Evolutionary conservation across 2,888 invertebrate genomes (phyloP).

Genomic region (Eupithecia tripunctaria): DNA sequence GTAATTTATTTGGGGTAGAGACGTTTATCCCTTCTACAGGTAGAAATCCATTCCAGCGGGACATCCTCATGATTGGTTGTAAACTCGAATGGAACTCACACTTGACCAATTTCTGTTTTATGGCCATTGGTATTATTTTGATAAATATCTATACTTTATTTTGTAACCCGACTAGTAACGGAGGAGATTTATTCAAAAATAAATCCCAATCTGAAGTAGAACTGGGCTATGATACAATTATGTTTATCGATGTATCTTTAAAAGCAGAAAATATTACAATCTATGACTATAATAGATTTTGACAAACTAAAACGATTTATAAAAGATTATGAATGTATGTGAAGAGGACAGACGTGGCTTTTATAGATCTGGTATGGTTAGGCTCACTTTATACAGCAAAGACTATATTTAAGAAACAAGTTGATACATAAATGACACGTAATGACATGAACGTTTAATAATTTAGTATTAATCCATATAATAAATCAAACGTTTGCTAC

Average conservation of each 20-base stretch:
- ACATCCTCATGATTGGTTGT: neutral
- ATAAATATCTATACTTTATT: neutral
- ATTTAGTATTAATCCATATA: neutral
- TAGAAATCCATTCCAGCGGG: neutral
- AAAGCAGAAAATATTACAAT: neutral
- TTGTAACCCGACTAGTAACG: neutral
- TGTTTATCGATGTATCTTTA: neutral
- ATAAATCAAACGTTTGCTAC: neutral
- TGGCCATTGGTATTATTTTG: neutral
- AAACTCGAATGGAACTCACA: conserved; percentile 10
- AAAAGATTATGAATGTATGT: neutral
- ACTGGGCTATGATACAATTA: neutral
- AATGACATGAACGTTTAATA: neutral
- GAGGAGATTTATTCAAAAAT: neutral
- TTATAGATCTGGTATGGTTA: neutral
- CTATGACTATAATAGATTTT: neutral
- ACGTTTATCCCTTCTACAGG: neutral
- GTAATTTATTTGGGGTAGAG: neutral
- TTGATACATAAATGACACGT: neutral
- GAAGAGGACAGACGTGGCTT: neutral
- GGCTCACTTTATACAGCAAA: neutral
- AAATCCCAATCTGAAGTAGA: neutral
- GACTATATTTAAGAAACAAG: neutral
- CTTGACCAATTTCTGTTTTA: neutral
- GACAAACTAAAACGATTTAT: neutral